Conservation (phyloP, 1,140 invertebrate genomes). For the Drosophila ogumai region DNA sequence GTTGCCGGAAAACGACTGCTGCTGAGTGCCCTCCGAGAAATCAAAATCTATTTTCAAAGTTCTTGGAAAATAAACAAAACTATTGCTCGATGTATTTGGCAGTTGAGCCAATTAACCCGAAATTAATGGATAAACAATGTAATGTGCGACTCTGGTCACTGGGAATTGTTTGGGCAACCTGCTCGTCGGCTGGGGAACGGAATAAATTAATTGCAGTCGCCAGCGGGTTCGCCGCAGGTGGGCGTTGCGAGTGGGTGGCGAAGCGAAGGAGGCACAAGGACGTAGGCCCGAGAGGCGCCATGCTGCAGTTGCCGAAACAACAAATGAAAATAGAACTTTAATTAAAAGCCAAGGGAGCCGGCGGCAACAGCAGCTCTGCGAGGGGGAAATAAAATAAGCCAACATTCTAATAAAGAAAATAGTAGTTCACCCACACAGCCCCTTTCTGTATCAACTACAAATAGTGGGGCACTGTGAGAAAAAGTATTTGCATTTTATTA, state of each 20-base stretch:
- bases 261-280: neutral
- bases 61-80: slow-evolving; percentile 43
- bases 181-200: slow-evolving; percentile 42
- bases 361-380: slow-evolving; percentile 8
- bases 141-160: slow-evolving; percentile 27
- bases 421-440: slow-evolving; percentile 25
- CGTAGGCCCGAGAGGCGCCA: slow-evolving; percentile 57
- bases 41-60: slow-evolving; percentile 7
- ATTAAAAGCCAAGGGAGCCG: slow-evolving; percentile 59
- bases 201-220: slow-evolving; percentile 76
- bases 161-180: slow-evolving; percentile 53
- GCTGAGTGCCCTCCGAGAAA: slow-evolving; percentile 3
- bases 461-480: slow-evolving; percentile 8
- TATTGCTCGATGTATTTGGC: slow-evolving; percentile 34
- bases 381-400: slow-evolving; percentile 52
- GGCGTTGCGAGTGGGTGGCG: slow-evolving; percentile 27
- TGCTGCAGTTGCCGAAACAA: slow-evolving; percentile 55
- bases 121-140: slow-evolving; percentile 75
- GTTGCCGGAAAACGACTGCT: neutral
- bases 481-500: neutral
- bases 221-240: slow-evolving; percentile 64
- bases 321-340: slow-evolving; percentile 80
- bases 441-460: slow-evolving; percentile 1
- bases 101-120: slow-evolving; percentile 63
- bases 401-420: slow-evolving; percentile 63